A percentile compares a stretch with the other conserved stretches of the same genome.
phyloP scores from a whole-genome alignment of 2,797 vertebrate species.

The Parauchenoglanis ngamensis region DNA sequence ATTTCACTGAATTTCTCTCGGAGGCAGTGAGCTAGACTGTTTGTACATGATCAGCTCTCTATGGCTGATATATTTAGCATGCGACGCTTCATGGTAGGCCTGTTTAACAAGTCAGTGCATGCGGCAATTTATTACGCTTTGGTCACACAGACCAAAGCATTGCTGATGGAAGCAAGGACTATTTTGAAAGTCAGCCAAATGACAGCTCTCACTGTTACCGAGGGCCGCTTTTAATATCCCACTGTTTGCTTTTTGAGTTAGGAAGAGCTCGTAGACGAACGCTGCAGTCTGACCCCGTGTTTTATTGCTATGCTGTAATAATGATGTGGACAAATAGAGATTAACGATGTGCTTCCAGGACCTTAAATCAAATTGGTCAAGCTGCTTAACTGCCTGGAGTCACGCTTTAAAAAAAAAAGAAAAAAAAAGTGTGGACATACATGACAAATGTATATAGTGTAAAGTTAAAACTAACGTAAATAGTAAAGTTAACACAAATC shows the following conservation, averaged over 20 bases:
- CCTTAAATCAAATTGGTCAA: constrained; percentile 48
- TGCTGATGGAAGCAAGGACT: constrained; percentile 16
- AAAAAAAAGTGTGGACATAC: background rate
- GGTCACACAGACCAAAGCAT: background rate
- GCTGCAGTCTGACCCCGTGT: background rate
- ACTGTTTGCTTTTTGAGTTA: constrained; percentile 52
- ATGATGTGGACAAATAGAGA: constrained; percentile 55
- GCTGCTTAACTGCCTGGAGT: constrained; percentile 3
- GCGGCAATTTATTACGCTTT: constrained; percentile 41
- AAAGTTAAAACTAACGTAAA: background rate
- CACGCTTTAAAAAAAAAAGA: background rate
- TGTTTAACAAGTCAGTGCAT: constrained; percentile 41
- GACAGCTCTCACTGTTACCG: constrained; percentile 46
- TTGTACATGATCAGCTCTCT: constrained; percentile 21
- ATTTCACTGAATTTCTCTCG: constrained; percentile 28
- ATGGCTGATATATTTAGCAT: constrained; percentile 21
- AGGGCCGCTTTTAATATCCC: constrained; percentile 52
- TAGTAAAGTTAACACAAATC: background rate
- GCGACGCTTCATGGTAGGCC: constrained; percentile 10
- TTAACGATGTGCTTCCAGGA: constrained; percentile 42
- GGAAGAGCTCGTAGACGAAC: background rate
- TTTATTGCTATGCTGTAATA: constrained; percentile 35
- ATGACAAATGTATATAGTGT: background rate
- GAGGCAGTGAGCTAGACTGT: constrained; percentile 3
- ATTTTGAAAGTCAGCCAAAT: constrained; percentile 50